Percentiles rank a stretch among this genome's conserved stretches.
Evolutionary conservation across 2,113 vertebrate species (phyloP).

Genomic region (Cervus canadensis): DNA sequence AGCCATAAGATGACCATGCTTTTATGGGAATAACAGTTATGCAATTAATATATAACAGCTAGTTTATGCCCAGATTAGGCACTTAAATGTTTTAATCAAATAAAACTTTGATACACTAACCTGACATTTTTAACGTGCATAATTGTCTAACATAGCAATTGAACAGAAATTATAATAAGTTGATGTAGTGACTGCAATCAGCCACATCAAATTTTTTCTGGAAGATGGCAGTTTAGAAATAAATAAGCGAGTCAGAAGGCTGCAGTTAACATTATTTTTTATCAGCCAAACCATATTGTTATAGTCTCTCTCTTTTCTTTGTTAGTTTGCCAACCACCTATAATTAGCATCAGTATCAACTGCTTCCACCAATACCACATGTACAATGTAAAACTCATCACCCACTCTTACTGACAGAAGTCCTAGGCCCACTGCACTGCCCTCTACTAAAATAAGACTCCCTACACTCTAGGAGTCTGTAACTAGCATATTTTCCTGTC

Average conservation of each 20-base stretch:
- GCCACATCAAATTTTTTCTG: conserved; percentile 48
- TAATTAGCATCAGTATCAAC: conserved; percentile 53
- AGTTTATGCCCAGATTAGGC: not conserved
- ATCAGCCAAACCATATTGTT: conserved; percentile 58
- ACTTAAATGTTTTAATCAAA: conserved; percentile 32
- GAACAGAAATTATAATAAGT: conserved; percentile 47
- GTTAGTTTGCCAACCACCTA: conserved; percentile 46
- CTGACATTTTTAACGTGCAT: conserved; percentile 39
- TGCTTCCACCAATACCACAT: conserved; percentile 9
- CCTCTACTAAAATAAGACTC: not conserved
- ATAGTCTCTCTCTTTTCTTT: conserved; percentile 54
- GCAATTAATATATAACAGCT: not conserved
- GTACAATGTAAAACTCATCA: conserved; percentile 16
- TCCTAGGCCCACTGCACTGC: not conserved
- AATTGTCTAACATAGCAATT: conserved; percentile 40
- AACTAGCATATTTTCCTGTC: not conserved
- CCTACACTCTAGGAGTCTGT: not conserved
- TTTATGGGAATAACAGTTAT: not conserved
- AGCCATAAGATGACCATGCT: not conserved
- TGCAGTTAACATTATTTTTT: conserved; percentile 69
- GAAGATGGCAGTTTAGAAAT: conserved; percentile 46
- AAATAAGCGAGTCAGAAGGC: conserved; percentile 61
- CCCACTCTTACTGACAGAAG: conserved; percentile 10
- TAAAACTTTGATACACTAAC: conserved; percentile 13
- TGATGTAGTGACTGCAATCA: conserved; percentile 51